These are phyloP conservation scores for Nasalis larvatus DNA, from an alignment of 2,113 vertebrate species.

Conservation along the genomic window DNA sequence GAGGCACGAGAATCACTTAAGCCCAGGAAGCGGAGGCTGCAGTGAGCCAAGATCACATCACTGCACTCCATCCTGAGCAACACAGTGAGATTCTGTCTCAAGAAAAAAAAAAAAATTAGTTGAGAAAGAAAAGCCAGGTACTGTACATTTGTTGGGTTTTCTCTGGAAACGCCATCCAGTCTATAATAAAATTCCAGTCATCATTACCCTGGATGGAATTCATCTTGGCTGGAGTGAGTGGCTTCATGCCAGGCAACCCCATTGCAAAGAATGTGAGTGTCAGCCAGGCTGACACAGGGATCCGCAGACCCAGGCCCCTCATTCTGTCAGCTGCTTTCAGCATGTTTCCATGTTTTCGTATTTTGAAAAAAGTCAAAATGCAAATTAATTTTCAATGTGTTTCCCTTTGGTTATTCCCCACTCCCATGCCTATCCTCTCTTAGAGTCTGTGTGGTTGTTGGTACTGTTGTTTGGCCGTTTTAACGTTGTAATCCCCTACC, in stretches of 20 bases:
- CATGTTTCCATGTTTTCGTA: rapidly evolving
- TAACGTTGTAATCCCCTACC: not conserved
- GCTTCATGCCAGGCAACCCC: too few relatives aligned
- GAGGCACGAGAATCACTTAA: too few relatives aligned
- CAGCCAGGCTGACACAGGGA: rapidly evolving
- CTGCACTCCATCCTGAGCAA: too few relatives aligned
- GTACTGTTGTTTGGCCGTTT: not conserved
- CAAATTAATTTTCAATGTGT: not conserved
- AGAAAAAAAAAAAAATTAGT: not conserved
- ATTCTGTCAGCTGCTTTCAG: rapidly evolving
- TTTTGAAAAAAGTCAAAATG: not conserved
- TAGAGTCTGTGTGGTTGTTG: not conserved
- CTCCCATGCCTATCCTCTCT: not conserved
- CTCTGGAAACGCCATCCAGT: not conserved
- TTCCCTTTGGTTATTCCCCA: not conserved
- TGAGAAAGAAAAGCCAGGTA: not conserved
- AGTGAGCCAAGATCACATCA: too few relatives aligned
- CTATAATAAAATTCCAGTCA: rapidly evolving
- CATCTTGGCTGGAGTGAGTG: rapidly evolving
- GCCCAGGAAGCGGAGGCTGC: too few relatives aligned
- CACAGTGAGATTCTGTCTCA: too few relatives aligned
- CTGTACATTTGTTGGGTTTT: not conserved
- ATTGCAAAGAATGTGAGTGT: rapidly evolving
- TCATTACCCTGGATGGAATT: rapidly evolving
- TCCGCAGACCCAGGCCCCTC: not conserved